A percentile compares a stretch with the other conserved stretches of the same genome.
Conservation (phyloP, 2,113 vertebrate genomes). For the Hirundichthys speculiger region DNA sequence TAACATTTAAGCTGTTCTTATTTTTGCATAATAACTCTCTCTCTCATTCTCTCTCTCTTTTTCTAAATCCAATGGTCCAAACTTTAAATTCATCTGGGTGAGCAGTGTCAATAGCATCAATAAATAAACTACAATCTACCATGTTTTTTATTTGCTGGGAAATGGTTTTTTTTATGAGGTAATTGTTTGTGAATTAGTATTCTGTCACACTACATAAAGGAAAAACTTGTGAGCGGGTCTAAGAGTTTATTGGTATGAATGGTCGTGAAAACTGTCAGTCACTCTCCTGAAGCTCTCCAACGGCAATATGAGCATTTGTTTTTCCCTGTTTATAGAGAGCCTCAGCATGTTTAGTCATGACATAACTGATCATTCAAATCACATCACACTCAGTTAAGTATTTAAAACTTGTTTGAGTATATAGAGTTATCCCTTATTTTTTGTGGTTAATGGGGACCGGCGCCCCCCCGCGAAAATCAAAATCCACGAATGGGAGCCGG, state of each 20-base stretch:
- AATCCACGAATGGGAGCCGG: too few species aligned
- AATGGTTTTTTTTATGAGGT: conserved; percentile 60
- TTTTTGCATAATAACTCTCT: conserved; percentile 18
- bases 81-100: conserved; percentile 9
- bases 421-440: too few species aligned
- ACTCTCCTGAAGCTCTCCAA: conserved; percentile 56
- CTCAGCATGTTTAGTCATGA: conserved; percentile 73
- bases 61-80: conserved; percentile 26
- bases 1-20: conserved; percentile 17
- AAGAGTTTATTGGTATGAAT: conserved; percentile 58
- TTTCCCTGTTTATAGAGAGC: conserved; percentile 65
- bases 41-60: too few species aligned
- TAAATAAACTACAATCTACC: conserved; percentile 57
- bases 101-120: conserved; percentile 44
- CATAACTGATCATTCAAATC: conserved; percentile 67
- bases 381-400: conserved; percentile 38
- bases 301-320: conserved; percentile 63
- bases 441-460: too few species aligned
- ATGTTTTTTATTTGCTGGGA: conserved; percentile 61
- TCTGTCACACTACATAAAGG: conserved; percentile 32
- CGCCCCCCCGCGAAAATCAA: too few species aligned
- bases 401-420: conserved; percentile 27
- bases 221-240: conserved; percentile 52
- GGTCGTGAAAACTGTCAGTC: conserved; percentile 72
- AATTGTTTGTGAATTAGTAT: conserved; percentile 67